Percentiles rank a stretch among this genome's conserved stretches.
Conservation (phyloP, 2,113 vertebrate species). For the Corythaixoides concolor region DNA sequence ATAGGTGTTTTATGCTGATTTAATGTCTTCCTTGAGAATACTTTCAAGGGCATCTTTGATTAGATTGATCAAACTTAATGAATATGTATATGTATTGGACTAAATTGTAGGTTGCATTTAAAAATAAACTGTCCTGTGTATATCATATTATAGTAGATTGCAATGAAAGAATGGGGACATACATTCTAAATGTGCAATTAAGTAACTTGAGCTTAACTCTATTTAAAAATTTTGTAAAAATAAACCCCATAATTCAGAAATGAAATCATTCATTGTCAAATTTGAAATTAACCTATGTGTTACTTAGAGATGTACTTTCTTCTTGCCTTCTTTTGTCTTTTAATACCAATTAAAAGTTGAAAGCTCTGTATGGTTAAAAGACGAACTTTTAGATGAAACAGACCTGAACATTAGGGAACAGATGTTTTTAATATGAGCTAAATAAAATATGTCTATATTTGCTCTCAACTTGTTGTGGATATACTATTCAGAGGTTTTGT, state of each 20-base stretch:
- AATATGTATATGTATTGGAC: conserved; percentile 68
- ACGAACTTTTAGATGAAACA: background rate
- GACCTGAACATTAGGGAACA: background rate
- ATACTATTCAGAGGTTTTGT: background rate
- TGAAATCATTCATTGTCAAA: background rate
- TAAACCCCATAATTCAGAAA: background rate
- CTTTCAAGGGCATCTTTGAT: conserved; percentile 68
- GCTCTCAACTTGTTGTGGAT: background rate
- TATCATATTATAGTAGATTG: background rate
- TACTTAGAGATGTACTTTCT: background rate
- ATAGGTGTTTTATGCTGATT: conserved; percentile 60
- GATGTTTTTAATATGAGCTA: background rate
- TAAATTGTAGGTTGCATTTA: conserved; percentile 65
- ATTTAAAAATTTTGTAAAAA: background rate
- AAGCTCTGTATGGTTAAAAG: background rate
- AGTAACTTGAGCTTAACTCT: background rate
- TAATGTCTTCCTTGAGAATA: conserved; percentile 54
- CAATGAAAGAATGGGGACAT: background rate
- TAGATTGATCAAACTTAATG: conserved; percentile 70
- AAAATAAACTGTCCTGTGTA: conserved; percentile 60
- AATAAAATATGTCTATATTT: background rate
- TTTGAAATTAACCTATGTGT: background rate
- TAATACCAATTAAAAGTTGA: background rate
- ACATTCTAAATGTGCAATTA: background rate
- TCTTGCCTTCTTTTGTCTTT: background rate